phyloP scores from a whole-genome alignment of 2,113 vertebrate genomes.

The Heterocephalus glaber region DNA sequence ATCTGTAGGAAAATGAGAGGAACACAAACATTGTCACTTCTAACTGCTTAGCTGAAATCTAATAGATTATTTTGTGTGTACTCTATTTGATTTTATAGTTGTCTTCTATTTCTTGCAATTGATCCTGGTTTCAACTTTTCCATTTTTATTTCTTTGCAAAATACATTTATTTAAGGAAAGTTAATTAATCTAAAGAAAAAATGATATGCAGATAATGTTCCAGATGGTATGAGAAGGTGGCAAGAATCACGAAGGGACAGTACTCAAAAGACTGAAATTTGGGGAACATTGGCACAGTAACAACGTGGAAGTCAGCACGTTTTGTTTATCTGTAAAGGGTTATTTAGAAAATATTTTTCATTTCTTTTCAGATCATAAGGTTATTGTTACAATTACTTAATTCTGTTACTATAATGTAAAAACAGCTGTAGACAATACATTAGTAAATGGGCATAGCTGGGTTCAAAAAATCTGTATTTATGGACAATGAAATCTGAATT shows the following conservation, averaged over 20 bases:
- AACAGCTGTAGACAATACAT: background rate
- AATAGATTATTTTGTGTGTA: background rate
- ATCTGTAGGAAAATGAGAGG: background rate
- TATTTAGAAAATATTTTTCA: background rate
- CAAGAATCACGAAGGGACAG: background rate
- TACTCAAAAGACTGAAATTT: background rate
- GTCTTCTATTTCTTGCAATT: constrained; percentile 17
- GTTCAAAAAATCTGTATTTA: constrained; percentile 17
- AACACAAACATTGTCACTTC: background rate
- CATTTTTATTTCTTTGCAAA: constrained; percentile 41
- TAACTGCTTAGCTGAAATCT: background rate
- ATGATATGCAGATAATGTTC: background rate
- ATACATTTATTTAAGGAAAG: constrained; percentile 62
- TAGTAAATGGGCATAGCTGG: background rate
- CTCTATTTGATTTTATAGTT: background rate
- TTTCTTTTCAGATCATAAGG: background rate
- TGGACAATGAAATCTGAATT: constrained; percentile 12
- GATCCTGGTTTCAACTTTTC: constrained; percentile 12
- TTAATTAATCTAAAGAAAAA: constrained; percentile 56
- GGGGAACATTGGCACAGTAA: background rate
- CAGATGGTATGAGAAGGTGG: constrained; percentile 46
- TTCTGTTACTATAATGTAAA: background rate
- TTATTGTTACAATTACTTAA: background rate
- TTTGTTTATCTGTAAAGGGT: background rate
- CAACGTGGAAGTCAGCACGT: background rate